phyloP scores from a whole-genome alignment of 2,888 invertebrate genomes.

The Ethmia dodecea region DNA sequence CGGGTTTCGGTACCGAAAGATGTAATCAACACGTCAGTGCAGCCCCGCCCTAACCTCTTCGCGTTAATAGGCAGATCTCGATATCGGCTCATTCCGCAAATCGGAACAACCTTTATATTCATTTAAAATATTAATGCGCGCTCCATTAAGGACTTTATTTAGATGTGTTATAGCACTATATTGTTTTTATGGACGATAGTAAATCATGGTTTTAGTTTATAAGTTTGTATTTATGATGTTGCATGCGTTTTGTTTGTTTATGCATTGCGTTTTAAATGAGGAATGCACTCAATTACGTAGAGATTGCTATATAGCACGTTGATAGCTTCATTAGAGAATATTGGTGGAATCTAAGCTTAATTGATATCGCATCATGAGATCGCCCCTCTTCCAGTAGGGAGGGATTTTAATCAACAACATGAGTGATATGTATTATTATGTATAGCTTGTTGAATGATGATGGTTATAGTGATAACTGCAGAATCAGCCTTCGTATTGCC shows the following conservation, averaged over 20 bases:
- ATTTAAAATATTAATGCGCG: neutral
- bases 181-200: neutral
- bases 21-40: conserved; percentile 68
- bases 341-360: no score
- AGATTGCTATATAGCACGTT: conserved; percentile 2
- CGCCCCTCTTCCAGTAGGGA: no score
- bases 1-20: conserved; percentile 56
- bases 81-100: conserved; percentile 57
- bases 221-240: conserved; percentile 44
- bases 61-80: conserved; percentile 63
- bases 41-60: conserved; percentile 59
- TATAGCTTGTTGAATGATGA: no score
- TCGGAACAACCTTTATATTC: conserved; percentile 28
- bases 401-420: no score
- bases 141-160: conserved; percentile 22
- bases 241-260: conserved; percentile 43
- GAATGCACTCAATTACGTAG: conserved; percentile 13
- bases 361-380: no score
- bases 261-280: conserved; percentile 24
- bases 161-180: conserved; percentile 2
- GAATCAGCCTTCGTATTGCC: no score
- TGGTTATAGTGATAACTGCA: no score
- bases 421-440: no score
- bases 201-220: conserved; percentile 28
- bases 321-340: conserved; percentile 9